Percentiles rank a stretch among this genome's conserved stretches.
Evolutionary conservation across 2,797 vertebrate genomes (phyloP).

Genomic region (Anabacerthia variegaticeps): DNA sequence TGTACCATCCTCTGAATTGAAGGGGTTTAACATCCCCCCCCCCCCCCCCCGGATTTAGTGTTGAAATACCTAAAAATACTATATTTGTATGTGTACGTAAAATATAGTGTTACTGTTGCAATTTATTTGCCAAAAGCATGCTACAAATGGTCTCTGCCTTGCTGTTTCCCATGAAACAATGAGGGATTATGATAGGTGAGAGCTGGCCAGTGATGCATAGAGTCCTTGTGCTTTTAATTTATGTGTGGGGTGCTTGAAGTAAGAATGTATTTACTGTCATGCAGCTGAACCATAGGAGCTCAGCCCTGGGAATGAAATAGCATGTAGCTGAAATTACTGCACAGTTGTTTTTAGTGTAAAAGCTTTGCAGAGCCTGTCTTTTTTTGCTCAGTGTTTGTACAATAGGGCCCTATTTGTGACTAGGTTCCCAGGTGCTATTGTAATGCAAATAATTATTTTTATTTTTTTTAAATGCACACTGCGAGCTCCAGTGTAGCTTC

Average conservation of each 20-base stretch:
- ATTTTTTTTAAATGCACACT: neutral
- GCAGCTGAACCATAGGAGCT: neutral
- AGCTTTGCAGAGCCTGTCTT: neutral
- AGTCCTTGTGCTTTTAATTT: slow-evolving; percentile 16
- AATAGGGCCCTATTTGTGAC: neutral
- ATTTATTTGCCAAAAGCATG: neutral
- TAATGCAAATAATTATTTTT: neutral
- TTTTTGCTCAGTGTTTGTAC: neutral
- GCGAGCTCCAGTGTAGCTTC: neutral
- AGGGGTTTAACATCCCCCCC: neutral
- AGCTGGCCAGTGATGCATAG: neutral
- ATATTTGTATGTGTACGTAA: neutral
- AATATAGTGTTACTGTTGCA: neutral
- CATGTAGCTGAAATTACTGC: neutral
- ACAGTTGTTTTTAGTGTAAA: neutral
- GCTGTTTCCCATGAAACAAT: neutral
- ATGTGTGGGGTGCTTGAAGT: neutral
- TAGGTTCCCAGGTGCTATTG: slow-evolving; percentile 20
- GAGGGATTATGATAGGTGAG: neutral
- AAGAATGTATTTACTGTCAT: neutral
- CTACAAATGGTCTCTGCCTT: neutral
- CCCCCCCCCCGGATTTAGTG: neutral
- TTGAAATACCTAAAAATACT: neutral
- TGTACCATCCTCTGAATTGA: neutral
- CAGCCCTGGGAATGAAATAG: neutral